phyloP scores from a whole-genome alignment of 2,888 invertebrate genomes.

The Lucinisca nassula region DNA sequence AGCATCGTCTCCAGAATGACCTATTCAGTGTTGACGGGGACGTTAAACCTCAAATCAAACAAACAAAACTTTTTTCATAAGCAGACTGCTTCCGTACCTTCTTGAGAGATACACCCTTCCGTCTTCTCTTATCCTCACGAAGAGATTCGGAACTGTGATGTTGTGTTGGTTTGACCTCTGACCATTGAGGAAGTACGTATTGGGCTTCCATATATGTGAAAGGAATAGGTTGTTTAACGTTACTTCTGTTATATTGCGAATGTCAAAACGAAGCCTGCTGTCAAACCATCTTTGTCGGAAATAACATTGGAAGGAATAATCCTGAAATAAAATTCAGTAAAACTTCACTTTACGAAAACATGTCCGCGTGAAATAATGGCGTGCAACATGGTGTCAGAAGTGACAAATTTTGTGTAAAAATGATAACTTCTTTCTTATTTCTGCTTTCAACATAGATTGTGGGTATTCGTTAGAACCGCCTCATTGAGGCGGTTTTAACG shows the following conservation, averaged over 20 bases:
- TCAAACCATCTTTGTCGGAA: conserved; percentile 86
- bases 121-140: conserved; percentile 92
- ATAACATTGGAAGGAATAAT: conserved; percentile 86
- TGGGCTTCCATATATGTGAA: conserved; percentile 98
- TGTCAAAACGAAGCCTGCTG: conserved; percentile 81
- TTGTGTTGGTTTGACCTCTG: conserved; percentile 95
- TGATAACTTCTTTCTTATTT: no score
- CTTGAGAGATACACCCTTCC: conserved; percentile 82
- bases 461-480: no score
- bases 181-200: conserved; percentile 92
- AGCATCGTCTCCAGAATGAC: no score
- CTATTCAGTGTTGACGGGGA: no score
- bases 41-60: no score
- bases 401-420: no score
- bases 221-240: conserved; percentile 91
- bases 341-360: no score
- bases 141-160: conserved; percentile 97
- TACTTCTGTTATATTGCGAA: conserved; percentile 81
- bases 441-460: no score
- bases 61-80: no score
- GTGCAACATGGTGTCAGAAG: no score
- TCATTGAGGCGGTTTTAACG: no score
- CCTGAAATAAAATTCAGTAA: conserved; percentile 72
- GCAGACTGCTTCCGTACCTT: conserved; percentile 77
- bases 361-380: no score